A percentile compares a stretch with the other conserved stretches of the same genome.
These are phyloP conservation scores for Brenthis hecate DNA, from an alignment of 2,888 invertebrate genomes.

Conservation along the genomic window DNA sequence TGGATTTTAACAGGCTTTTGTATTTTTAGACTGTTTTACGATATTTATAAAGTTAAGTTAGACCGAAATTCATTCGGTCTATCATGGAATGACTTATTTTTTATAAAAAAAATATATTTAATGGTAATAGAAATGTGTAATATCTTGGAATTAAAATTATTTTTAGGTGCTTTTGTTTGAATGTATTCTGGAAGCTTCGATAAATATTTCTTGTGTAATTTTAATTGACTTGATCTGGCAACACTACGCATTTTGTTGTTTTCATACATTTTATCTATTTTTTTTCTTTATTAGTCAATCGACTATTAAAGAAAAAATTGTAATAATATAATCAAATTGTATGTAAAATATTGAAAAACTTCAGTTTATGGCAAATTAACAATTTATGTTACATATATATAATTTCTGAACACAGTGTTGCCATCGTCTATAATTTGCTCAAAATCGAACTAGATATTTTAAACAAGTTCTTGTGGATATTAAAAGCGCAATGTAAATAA, in stretches of 20 bases:
- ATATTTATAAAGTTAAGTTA: too few relatives aligned
- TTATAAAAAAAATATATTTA: neutral
- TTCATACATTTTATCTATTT: neutral
- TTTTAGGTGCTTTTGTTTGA: constrained; percentile 9
- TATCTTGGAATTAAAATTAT: constrained; percentile 2
- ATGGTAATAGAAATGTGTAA: constrained; percentile 1
- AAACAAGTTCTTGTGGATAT: constrained; percentile 58
- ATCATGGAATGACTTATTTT: too few relatives aligned
- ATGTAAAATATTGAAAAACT: neutral
- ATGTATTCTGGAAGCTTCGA: neutral
- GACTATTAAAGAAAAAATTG: too few relatives aligned
- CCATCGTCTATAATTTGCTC: constrained; percentile 51
- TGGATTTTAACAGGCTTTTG: too few relatives aligned
- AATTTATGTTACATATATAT: neutral
- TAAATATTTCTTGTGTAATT: neutral
- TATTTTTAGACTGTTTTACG: too few relatives aligned
- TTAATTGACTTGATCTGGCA: constrained; percentile 5
- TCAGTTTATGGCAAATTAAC: neutral
- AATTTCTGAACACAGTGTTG: constrained; percentile 35
- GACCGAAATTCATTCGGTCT: too few relatives aligned
- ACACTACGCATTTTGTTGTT: neutral
- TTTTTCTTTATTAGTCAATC: too few relatives aligned
- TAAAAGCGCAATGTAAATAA: constrained; percentile 54
- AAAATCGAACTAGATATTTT: constrained; percentile 56
- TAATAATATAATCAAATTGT: too few relatives aligned